These are phyloP conservation scores for Ispidina lecontei DNA, from an alignment of 2,797 vertebrate genomes.

Conservation along the genomic window DNA sequence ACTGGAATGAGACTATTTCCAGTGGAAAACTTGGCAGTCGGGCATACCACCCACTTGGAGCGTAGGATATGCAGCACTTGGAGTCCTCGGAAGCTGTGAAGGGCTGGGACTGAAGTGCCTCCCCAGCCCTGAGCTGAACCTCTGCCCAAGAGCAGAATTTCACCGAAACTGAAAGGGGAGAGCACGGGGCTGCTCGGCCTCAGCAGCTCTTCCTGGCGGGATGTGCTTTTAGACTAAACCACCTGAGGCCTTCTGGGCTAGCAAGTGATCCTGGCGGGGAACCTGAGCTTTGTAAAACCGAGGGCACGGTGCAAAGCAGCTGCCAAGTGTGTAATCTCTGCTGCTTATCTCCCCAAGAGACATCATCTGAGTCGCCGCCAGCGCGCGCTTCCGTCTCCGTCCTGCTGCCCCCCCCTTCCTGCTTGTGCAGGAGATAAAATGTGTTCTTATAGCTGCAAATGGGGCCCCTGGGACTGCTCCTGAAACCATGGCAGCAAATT, in stretches of 20 bases:
- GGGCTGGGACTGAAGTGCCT: neutral
- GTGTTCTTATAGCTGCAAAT: conserved; percentile 36
- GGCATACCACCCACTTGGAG: conserved; percentile 46
- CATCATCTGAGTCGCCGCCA: conserved; percentile 32
- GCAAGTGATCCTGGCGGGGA: neutral
- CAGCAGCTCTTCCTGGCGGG: neutral
- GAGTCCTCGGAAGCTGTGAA: neutral
- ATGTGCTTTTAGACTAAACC: neutral
- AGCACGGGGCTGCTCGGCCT: accelerated
- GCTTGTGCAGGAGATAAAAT: conserved; percentile 22
- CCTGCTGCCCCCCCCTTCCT: conserved; percentile 14
- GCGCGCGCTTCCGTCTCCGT: neutral
- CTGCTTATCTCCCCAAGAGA: conserved; percentile 43
- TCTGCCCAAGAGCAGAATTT: neutral
- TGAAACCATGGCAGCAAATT: conserved; percentile 3
- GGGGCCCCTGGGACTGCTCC: conserved; percentile 41
- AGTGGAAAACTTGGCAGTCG: conserved; percentile 23
- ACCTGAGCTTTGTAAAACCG: neutral
- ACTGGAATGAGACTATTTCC: neutral
- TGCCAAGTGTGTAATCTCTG: conserved; percentile 42
- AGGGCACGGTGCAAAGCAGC: neutral
- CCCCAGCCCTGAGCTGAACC: accelerated
- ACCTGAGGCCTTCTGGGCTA: neutral
- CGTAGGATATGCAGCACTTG: neutral
- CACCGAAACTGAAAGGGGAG: neutral